phyloP scores from a whole-genome alignment of 2,888 invertebrate genomes.

The Caenorhabditis sp. region DNA sequence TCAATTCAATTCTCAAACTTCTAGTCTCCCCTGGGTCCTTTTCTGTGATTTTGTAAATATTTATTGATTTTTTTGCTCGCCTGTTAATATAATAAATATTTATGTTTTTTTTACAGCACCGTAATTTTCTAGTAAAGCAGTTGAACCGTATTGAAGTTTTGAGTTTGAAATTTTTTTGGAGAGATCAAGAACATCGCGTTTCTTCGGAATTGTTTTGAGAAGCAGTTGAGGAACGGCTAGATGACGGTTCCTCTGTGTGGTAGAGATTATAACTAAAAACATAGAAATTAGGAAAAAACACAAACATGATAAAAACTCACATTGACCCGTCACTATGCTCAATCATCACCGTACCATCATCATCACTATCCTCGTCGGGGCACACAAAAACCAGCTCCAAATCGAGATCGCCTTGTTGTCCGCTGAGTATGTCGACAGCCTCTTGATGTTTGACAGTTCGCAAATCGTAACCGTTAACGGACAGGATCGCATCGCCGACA shows the following conservation, averaged over 20 bases:
- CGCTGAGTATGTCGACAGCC: conserved; percentile 82
- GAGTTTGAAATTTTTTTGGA: neutral
- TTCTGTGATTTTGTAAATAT: neutral
- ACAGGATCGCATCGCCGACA: conserved; percentile 85
- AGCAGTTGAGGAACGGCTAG: conserved; percentile 40
- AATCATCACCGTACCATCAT: conserved; percentile 71
- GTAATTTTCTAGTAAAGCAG: neutral
- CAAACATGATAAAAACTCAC: conserved; percentile 30
- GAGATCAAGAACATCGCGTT: conserved; percentile 20
- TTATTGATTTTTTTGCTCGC: neutral
- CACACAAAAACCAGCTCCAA: conserved; percentile 82
- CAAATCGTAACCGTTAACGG: conserved; percentile 82
- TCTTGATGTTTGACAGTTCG: conserved; percentile 83
- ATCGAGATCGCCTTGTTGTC: conserved; percentile 80
- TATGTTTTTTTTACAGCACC: neutral
- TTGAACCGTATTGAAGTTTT: neutral
- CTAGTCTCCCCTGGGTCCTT: neutral
- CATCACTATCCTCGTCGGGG: conserved; percentile 77
- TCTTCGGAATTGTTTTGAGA: conserved; percentile 47
- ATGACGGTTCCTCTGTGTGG: conserved; percentile 42
- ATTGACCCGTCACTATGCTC: conserved; percentile 63
- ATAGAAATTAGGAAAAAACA: neutral
- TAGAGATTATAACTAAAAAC: conserved; percentile 46
- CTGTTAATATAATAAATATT: neutral
- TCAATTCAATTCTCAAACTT: neutral